Percentiles rank a stretch among this genome's conserved stretches.
These are phyloP conservation scores for Todiramphus saurophagus DNA, from an alignment of 2,113 vertebrate genomes.

Conservation along the genomic window DNA sequence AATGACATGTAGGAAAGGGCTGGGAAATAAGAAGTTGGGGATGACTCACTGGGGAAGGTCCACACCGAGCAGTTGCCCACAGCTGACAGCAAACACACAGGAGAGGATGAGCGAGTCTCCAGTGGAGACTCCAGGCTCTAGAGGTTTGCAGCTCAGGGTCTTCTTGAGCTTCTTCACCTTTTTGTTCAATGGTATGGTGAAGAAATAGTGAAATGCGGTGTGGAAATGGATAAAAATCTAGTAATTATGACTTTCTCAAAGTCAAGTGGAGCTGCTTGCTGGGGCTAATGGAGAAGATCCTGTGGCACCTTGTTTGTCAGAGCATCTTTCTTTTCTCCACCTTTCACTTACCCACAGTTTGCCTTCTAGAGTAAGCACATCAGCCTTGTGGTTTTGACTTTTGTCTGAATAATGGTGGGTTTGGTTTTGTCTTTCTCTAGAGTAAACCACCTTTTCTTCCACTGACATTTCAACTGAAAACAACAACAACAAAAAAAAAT, in stretches of 20 bases:
- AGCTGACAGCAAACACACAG: neutral
- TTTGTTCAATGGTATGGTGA: neutral
- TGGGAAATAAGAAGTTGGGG: neutral
- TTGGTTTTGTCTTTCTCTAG: too few relatives aligned
- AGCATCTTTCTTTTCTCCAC: neutral
- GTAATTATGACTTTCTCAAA: neutral
- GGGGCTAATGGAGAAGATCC: neutral
- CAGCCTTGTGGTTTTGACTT: neutral
- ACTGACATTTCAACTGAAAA: neutral
- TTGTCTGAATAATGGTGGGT: accelerated
- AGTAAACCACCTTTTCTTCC: neutral
- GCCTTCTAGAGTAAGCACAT: neutral
- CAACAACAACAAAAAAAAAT: too few relatives aligned
- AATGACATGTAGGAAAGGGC: neutral
- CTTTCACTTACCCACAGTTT: neutral
- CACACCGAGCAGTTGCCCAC: accelerated
- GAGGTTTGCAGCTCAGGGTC: neutral
- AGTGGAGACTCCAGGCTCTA: neutral
- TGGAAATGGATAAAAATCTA: neutral
- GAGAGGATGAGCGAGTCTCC: accelerated
- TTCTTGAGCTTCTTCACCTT: neutral
- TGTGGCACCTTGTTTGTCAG: neutral
- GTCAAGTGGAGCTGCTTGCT: neutral
- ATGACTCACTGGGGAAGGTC: neutral
- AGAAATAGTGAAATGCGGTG: neutral